Percentiles rank a stretch among this genome's conserved stretches.
These are phyloP conservation scores for Porites lutea DNA, from an alignment of 64 coral and sea anemone species.

Conservation along the genomic window DNA sequence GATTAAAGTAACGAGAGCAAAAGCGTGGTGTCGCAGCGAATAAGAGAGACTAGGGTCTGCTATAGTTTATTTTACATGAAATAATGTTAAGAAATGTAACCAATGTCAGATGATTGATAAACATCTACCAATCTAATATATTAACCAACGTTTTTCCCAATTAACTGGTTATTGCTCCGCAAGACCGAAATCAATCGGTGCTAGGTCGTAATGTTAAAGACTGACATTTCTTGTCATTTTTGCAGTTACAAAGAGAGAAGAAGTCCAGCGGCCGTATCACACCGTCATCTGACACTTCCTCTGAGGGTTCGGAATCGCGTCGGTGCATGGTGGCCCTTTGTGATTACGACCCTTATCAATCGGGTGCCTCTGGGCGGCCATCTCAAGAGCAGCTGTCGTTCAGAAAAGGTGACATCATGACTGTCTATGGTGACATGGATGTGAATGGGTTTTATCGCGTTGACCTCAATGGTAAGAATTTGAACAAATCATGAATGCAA, in stretches of 20 bases:
- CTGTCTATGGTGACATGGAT: conserved; percentile 73
- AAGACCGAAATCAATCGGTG: no score
- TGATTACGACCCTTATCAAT: conserved; percentile 81
- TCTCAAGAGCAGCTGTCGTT: conserved; percentile 72
- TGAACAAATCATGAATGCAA: no score
- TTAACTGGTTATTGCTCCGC: no score
- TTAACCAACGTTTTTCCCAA: no score
- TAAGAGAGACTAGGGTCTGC: no score
- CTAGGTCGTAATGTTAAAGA: not conserved
- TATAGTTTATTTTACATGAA: no score
- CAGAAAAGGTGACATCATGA: conserved; percentile 93
- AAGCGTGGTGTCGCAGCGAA: no score
- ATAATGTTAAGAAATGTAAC: no score
- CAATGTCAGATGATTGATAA: no score
- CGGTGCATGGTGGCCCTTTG: conserved; percentile 77
- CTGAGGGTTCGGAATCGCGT: conserved; percentile 42
- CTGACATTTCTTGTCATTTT: not conserved
- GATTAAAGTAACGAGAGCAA: no score
- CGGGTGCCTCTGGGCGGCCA: conserved; percentile 69
- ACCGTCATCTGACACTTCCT: conserved; percentile 38
- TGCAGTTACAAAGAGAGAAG: conserved; percentile 40
- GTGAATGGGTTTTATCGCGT: conserved; percentile 67
- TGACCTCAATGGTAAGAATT: conserved; percentile 72
- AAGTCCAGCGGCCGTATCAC: conserved; percentile 69
- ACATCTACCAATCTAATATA: no score